Evolutionary conservation across 2,113 vertebrate species (phyloP).

Genomic region (Triplophysa tibetana): DNA sequence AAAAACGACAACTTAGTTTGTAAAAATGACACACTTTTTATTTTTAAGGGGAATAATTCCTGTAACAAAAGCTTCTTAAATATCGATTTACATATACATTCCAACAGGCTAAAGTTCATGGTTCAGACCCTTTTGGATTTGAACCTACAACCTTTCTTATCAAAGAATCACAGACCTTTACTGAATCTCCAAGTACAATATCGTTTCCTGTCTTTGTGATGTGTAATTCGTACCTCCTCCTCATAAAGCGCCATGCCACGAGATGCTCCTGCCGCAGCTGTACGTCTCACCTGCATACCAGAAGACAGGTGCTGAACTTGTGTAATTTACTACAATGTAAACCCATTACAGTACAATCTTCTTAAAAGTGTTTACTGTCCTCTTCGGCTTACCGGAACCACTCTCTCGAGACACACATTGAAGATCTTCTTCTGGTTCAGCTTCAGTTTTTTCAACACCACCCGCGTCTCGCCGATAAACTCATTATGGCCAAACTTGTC

Average conservation of each 20-base stretch:
- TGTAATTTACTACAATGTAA: background rate
- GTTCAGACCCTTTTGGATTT: background rate
- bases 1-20: too few species aligned
- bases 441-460: conserved; percentile 94
- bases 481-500: conserved; percentile 98
- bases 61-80: too few species aligned
- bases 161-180: too few species aligned
- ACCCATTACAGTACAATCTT: background rate
- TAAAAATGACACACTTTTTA: too few species aligned
- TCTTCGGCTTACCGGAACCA: conserved; percentile 80
- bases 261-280: conserved; percentile 80
- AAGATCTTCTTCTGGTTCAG: conserved; percentile 93
- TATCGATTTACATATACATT: too few species aligned
- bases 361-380: background rate
- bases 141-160: background rate
- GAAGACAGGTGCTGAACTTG: background rate
- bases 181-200: too few species aligned
- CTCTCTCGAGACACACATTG: conserved; percentile 94
- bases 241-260: conserved; percentile 95
- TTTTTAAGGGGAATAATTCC: too few species aligned
- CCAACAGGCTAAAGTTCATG: too few species aligned
- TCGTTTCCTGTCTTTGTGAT: background rate
- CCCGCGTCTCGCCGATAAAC: conserved; percentile 95
- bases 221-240: conserved; percentile 83
- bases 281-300: conserved; percentile 82